phyloP scores from a whole-genome alignment of 2,113 vertebrate species.

The Sminthopsis crassicaudata region DNA sequence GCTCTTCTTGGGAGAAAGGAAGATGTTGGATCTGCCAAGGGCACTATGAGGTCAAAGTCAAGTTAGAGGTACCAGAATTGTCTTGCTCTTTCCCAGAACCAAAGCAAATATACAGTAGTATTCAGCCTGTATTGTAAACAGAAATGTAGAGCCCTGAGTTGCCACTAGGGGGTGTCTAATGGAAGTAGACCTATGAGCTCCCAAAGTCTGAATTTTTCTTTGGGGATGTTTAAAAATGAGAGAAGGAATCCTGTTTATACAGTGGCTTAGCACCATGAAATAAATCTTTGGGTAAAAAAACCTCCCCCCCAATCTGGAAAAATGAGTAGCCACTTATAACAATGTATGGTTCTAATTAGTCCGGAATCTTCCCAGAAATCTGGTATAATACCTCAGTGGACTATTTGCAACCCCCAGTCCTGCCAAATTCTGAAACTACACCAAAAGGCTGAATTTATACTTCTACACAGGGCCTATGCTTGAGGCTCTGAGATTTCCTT shows the following conservation, averaged over 20 bases:
- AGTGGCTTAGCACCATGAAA: background rate
- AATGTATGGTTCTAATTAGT: background rate
- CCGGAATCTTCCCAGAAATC: background rate
- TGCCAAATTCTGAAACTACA: constrained; percentile 12
- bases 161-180: background rate
- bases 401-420: background rate
- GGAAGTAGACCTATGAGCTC: background rate
- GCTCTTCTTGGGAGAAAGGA: background rate
- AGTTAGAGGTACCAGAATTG: background rate
- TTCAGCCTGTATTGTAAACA: background rate
- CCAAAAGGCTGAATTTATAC: background rate
- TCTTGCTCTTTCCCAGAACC: background rate
- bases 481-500: background rate
- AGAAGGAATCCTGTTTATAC: background rate
- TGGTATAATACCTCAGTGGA: background rate
- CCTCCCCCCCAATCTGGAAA: background rate
- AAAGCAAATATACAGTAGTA: background rate
- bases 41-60: background rate
- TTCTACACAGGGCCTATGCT: background rate
- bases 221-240: background rate
- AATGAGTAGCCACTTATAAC: background rate
- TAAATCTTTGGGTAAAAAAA: background rate
- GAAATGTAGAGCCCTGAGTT: background rate
- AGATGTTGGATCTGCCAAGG: background rate
- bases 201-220: background rate